Base-by-base conservation (phyloP, 35 echinoderm and acorn worm species). In the Diadema setosum region DNA sequence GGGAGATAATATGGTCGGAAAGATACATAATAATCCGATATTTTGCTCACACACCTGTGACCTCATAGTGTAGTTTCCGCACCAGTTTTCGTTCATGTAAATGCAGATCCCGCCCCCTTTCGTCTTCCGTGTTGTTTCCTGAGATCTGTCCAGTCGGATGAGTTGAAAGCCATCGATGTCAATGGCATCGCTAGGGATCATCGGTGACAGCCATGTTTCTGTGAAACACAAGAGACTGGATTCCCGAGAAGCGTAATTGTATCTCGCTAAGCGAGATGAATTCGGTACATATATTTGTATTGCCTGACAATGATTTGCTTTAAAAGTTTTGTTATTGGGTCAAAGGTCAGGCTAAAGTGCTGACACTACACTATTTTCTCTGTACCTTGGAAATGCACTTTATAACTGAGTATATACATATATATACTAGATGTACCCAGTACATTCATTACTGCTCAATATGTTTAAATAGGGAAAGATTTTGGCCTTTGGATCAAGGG, bases 161-260 rank as follows among this genome's bases (percentile, higher is more conserved):
- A 82, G 45, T 21, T 81, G 15, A 24, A 81, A 81, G 4, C 81
- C 81, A 56, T 57, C 81, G 46, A 83, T 58, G 29, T 83, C 42
- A 18, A 83, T 49, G 21, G 43, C 59, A 17, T 48, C 37, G 63
- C 40, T 73, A 44, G 85, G 85, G 15, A 33, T 74, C 8, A 39
- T 37, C 16, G 60, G 31, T 11, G 32, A 57, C 52, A 91, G 89
- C 91, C 91, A 93, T 52, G 91, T 93, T 86, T 93, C 91, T 26
- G 91, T 93, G 30, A 88, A 87, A 39, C 49, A 93, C 37, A 90
- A 60, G 6, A 65, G 20, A 27, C 81, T 89, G 14, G 64, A 31
- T 25, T 44, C 21, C 14, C 67, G 29, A 49, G 41, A 90, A 5
- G 55, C 67, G 7, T 49, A 41, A 3, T 49, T 8, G 67, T 86